A percentile compares a stretch with the other conserved stretches of the same genome.
Conservation (phyloP, 2,888 invertebrate genomes). For the Clistopyga incitator region DNA sequence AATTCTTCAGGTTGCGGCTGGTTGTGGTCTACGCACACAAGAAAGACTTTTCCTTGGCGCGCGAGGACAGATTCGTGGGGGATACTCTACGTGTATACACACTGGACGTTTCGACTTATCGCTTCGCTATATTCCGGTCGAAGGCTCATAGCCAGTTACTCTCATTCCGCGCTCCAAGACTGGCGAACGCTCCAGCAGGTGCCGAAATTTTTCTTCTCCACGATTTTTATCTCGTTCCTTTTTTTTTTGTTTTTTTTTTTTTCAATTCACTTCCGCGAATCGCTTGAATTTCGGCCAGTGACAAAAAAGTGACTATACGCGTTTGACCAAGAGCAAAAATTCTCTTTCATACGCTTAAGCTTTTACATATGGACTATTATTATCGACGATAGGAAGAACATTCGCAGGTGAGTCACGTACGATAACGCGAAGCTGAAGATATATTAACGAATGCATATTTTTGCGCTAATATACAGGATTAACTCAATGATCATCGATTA, state of each 20-base stretch:
- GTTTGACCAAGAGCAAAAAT: neutral
- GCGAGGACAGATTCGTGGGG: constrained; percentile 10
- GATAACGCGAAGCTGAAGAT: no score
- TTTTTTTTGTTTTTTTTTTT: neutral
- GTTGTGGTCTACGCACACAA: neutral
- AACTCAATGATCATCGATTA: no score
- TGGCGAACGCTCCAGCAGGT: constrained; percentile 49
- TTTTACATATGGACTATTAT: neutral
- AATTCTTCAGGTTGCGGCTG: neutral
- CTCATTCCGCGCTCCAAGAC: constrained; percentile 50
- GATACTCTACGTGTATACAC: neutral
- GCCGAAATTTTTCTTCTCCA: constrained; percentile 3
- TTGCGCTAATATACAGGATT: no score
- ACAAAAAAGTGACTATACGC: neutral
- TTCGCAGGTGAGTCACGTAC: neutral
- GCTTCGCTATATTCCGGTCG: constrained; percentile 67
- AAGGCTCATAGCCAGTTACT: constrained; percentile 25
- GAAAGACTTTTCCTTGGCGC: constrained; percentile 5
- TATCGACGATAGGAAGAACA: neutral
- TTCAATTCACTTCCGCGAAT: neutral
- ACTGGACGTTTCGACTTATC: constrained; percentile 52
- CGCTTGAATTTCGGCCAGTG: neutral
- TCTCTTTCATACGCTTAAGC: neutral
- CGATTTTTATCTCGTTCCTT: no score
- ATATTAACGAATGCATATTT: no score